Conservation (phyloP, 2,888 invertebrate genomes). For the Aspidiotus rigidus region DNA sequence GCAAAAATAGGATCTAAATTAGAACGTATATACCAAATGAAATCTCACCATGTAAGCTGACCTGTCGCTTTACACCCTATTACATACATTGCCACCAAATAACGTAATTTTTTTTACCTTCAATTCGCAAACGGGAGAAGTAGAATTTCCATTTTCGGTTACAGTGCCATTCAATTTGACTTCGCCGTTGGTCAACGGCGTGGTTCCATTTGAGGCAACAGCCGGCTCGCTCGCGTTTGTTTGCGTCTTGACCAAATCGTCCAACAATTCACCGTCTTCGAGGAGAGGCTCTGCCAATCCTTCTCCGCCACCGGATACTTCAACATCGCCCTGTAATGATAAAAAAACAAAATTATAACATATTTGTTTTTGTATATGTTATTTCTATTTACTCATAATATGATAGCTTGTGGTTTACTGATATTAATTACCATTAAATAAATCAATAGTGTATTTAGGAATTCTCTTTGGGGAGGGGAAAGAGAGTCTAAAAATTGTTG, state of each 20-base stretch:
- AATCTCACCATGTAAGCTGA: no score
- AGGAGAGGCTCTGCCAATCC: conserved; percentile 26
- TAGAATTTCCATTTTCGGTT: conserved; percentile 11
- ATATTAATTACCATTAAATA: not conserved
- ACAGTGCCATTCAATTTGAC: not conserved
- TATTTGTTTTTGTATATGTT: no score
- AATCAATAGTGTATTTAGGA: no score
- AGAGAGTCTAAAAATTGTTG: no score
- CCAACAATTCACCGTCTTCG: conserved; percentile 20
- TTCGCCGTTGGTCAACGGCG: not conserved
- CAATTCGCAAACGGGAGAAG: conserved; percentile 17
- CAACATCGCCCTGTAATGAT: conserved; percentile 12
- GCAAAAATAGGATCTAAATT: not conserved
- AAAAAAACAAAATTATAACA: no score
- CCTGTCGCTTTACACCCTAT: no score
- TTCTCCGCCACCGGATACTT: conserved; percentile 26
- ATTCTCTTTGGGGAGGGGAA: not conserved
- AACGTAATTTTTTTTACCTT: not conserved
- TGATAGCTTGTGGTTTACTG: not conserved
- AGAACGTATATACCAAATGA: not conserved
- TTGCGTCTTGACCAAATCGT: not conserved
- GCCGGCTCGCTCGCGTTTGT: not conserved
- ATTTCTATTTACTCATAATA: not conserved
- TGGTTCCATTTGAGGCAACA: not conserved
- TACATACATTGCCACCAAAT: no score